A percentile compares a stretch with the other conserved stretches of the same genome.
phyloP scores from a whole-genome alignment of 2,113 vertebrate genomes.

The Candoia aspera region DNA sequence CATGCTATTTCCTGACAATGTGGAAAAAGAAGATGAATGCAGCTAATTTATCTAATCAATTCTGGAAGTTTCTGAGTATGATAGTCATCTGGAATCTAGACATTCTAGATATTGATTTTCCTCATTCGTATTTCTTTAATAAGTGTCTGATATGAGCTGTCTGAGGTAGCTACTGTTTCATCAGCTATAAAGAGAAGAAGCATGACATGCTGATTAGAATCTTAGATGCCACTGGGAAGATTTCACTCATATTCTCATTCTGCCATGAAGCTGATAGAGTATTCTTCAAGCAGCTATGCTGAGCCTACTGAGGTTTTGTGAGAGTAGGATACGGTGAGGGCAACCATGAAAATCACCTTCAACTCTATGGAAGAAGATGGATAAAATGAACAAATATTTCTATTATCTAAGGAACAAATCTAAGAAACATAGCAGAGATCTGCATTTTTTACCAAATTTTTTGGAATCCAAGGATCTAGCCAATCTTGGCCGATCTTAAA shows the following conservation, averaged over 20 bases:
- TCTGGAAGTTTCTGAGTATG: not conserved
- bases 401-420: not conserved
- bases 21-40: not conserved
- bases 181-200: not conserved
- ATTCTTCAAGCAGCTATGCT: not conserved
- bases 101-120: not conserved
- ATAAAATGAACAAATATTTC: not conserved
- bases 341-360: not conserved
- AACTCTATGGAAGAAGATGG: not conserved
- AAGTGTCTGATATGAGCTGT: not conserved
- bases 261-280: not conserved
- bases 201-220: not conserved
- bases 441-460: constrained; percentile 13
- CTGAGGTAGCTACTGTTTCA: not conserved
- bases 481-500: not conserved
- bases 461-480: not conserved
- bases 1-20: not conserved
- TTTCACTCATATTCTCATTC: not conserved
- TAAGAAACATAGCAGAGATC: constrained; percentile 1
- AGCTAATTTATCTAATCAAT: not conserved
- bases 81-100: not conserved
- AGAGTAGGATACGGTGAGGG: not conserved
- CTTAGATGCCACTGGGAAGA: not conserved
- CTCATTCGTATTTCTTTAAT: not conserved
- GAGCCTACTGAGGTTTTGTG: not conserved